Evolutionary conservation across 1,140 invertebrate genomes (phyloP), one percentile per base, ranked within the genome.

Genomic region (Fopius arisanus): DNA sequence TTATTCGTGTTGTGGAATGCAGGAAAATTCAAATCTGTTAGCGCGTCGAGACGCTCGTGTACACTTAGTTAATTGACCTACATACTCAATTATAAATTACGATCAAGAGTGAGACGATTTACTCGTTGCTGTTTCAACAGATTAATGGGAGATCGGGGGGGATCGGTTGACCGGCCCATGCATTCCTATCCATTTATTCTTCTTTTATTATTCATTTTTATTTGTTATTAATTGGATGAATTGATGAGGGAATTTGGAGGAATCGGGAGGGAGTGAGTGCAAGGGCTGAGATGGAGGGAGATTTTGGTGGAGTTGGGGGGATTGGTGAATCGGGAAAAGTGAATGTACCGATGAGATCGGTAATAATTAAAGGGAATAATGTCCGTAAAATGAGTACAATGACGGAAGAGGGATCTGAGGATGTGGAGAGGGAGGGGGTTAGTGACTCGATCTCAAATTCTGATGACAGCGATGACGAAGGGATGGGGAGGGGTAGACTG

Each of bases 341-440:
- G 2, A 51, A 51, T 51, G 43, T 3, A 3, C n/a, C 19, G 14
- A n/a, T 51, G 43, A 7, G 19, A 51, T 3, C 19, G 43, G 1
- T 16, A 2, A 75, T 78, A 37, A 67, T 41, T 2, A 78, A 77
- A 40, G 70, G 63, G 40, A 71, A 41, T 19, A 77, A 67, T 37
- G 54, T 78, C 0, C 73, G 82, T 51, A 85, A 85, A 73, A 86
- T 86, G 84, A 86, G 82, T 65, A 83, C 80, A 10, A 86, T 85
- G 84, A 78, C 77, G 10, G 84, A 86, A 59, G 84, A 86, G 12
- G 76, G 77, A 16, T 81, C 84, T 1, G 83, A 85, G 63, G 84
- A 84, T 21, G 33, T 78, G 16, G 82, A 86, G 37, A 76, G 81
- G 28, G 81, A 83, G 63, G n/a, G 54, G 26, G 68, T 51, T 16